Evolutionary conservation across 2,113 vertebrate genomes (phyloP), one percentile per base, ranked within the genome.

Genomic region (Nothobranchius kuhntae): DNA sequence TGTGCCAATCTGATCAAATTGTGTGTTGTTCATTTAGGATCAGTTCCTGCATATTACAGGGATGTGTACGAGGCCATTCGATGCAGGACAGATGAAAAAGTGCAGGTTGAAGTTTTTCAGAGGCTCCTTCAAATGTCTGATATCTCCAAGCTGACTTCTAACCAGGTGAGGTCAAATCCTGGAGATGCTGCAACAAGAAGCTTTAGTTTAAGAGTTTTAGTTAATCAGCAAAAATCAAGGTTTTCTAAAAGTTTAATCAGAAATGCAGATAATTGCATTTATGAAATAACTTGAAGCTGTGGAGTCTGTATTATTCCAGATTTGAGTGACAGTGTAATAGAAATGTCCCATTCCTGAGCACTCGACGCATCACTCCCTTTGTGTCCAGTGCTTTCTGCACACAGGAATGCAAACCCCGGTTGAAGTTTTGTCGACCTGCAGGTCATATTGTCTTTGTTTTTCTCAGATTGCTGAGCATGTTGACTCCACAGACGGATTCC

Each of bases 21-120:
- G 30, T 30, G 30, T 82, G 55, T 80, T 78, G 64, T 82, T 63
- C 77, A 77, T 68, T 61, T 76, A 94, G 93, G 92, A 72, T 93
- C 93, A 35, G 93, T 94, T 61, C 93, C 93, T 77, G 82, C 90
- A 14, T 94, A 93, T 83, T 94, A 94, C 84, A 92, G 91, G 62
- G 92, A 94, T 68, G 92, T 94, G 2, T 83, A 93, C 51, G 92
- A 93, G 36, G 92, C 92, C 59, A 46, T 94, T 55, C 47, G 90
- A 63, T 87, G 86, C 81, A 91, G 90, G 78, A 91, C 80, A 9
- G 91, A 93, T 73, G 93, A 92, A 68, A 82, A 88, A 75, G 92
- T 93, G 60, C 89, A 89, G 42, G 68, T 86, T 13, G 87, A 90
- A 59, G 93, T 93, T 24, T 93, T 93, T 65, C 91, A 89, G 9